phyloP scores from a whole-genome alignment of 2,797 vertebrate genomes.

The Chelon labrosus region DNA sequence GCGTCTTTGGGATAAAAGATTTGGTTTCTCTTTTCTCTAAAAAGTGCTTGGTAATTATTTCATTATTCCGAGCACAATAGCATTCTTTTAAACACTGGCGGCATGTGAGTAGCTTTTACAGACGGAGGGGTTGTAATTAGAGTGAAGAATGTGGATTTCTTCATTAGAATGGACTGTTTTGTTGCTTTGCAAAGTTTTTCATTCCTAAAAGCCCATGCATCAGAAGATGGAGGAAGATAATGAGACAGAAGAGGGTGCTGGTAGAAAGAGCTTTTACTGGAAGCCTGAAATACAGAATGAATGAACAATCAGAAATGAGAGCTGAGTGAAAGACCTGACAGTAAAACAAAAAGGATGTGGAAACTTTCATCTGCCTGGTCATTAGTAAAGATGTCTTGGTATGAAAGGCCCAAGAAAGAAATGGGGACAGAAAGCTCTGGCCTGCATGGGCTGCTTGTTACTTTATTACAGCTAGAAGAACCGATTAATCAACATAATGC shows the following conservation, averaged over 20 bases:
- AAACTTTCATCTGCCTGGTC: conserved; percentile 53
- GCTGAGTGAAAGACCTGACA: conserved; percentile 39
- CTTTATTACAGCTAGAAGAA: conserved; percentile 74
- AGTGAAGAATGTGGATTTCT: conserved; percentile 63
- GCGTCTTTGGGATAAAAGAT: conserved; percentile 54
- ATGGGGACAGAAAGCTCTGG: conserved; percentile 57
- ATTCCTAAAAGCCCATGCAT: conserved; percentile 75
- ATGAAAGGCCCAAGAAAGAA: conserved; percentile 35
- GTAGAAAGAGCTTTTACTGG: conserved; percentile 71
- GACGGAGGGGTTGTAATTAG: conserved; percentile 71
- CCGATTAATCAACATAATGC: conserved; percentile 84
- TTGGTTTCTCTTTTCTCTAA: conserved; percentile 49
- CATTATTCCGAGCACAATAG: conserved; percentile 64
- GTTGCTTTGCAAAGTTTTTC: conserved; percentile 62
- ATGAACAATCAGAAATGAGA: conserved; percentile 60
- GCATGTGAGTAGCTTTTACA: conserved; percentile 46
- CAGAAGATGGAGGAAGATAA: conserved; percentile 68
- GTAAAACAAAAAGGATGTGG: conserved; percentile 30
- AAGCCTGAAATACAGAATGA: conserved; percentile 50
- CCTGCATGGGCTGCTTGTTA: conserved; percentile 55
- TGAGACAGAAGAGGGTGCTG: conserved; percentile 42
- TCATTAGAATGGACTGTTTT: conserved; percentile 69
- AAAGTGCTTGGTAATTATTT: conserved; percentile 65
- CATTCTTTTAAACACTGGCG: conserved; percentile 56
- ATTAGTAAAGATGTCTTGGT: conserved; percentile 70